phyloP scores from a whole-genome alignment of 2,797 vertebrate species.

The Enteromius argenteus region DNA sequence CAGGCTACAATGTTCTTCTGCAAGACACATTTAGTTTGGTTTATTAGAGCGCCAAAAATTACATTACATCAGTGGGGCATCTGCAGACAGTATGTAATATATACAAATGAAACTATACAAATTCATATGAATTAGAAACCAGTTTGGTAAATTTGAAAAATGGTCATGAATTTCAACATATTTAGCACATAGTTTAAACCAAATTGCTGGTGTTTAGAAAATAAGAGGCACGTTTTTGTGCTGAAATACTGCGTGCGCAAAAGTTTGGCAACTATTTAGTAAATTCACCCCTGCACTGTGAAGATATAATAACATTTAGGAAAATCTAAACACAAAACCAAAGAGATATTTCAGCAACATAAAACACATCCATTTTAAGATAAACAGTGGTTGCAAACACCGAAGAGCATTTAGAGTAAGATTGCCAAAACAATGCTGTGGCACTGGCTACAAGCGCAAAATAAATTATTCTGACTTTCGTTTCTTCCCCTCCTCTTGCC shows the following conservation, averaged over 20 bases:
- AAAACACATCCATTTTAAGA: conserved; percentile 22
- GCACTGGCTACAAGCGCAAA: conserved; percentile 61
- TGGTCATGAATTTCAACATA: neutral
- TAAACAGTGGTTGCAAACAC: conserved; percentile 46
- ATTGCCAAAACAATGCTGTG: conserved; percentile 59
- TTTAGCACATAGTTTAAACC: neutral
- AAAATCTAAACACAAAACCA: conserved; percentile 43
- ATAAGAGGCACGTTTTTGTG: neutral
- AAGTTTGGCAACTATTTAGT: conserved; percentile 11
- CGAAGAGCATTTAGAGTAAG: conserved; percentile 27
- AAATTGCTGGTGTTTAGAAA: neutral
- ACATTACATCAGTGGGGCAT: neutral
- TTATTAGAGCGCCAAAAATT: neutral
- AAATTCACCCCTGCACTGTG: neutral
- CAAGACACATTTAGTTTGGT: neutral
- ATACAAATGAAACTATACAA: neutral
- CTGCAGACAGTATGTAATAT: neutral
- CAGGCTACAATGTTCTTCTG: neutral
- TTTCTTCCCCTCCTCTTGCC: conserved; percentile 61
- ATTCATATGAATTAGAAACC: neutral
- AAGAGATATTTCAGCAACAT: conserved; percentile 25
- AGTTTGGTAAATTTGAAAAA: neutral
- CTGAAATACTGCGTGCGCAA: neutral
- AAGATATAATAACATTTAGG: conserved; percentile 26
- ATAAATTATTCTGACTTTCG: conserved; percentile 71